A percentile compares a stretch with the other conserved stretches of the same genome.
Evolutionary conservation across 92 coral and sea anemone species (phyloP).

Genomic region (Zoanthus solanderi): DNA sequence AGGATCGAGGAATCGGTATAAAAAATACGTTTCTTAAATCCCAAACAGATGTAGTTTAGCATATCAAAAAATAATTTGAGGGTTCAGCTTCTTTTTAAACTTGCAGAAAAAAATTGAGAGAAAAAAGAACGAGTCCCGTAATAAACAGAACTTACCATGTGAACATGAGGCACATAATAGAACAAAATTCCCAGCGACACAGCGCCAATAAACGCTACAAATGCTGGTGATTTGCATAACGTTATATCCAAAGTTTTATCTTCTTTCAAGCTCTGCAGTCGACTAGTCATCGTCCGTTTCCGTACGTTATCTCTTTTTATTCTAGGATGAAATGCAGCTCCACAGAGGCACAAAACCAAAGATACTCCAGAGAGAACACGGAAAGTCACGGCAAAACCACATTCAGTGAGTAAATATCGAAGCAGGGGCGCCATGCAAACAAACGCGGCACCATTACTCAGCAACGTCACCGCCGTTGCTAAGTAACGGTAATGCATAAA

Average conservation of each 20-base stretch:
- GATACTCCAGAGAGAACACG: not conserved
- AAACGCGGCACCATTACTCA: slow-evolving; percentile 1
- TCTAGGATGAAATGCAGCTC: slow-evolving; percentile 27
- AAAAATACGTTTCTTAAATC: too few relatives aligned
- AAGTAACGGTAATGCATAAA: not conserved
- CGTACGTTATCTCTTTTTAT: not conserved
- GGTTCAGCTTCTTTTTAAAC: too few relatives aligned
- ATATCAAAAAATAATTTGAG: too few relatives aligned
- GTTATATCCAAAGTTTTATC: slow-evolving; percentile 14
- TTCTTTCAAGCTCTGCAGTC: not conserved
- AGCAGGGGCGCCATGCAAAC: slow-evolving; percentile 6
- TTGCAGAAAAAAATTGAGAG: too few relatives aligned
- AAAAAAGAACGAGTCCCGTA: too few relatives aligned
- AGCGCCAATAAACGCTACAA: slow-evolving; percentile 10
- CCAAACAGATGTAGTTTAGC: too few relatives aligned
- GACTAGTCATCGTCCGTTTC: not conserved
- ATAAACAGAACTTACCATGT: slow-evolving; percentile 3
- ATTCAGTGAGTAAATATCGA: not conserved
- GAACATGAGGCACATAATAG: slow-evolving; percentile 15
- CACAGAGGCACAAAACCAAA: slow-evolving; percentile 20
- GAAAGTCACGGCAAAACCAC: not conserved
- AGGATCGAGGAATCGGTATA: too few relatives aligned
- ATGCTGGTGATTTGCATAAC: slow-evolving; percentile 25
- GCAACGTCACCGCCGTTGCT: slow-evolving; percentile 5
- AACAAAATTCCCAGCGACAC: slow-evolving; percentile 4